These are phyloP conservation scores for Aphis gossypii DNA, from an alignment of 1,140 invertebrate species.

Conservation along the genomic window DNA sequence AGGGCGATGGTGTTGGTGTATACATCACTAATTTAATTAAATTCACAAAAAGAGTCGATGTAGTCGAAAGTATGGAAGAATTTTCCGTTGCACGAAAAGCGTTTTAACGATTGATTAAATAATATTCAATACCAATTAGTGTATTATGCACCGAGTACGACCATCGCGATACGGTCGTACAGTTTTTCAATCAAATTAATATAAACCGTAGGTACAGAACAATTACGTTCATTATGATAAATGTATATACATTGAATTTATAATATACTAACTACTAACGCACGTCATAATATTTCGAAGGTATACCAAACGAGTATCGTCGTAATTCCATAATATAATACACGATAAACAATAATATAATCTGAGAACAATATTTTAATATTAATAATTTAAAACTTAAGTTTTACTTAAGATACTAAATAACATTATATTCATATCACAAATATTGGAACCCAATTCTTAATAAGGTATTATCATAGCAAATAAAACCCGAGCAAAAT, in stretches of 20 bases:
- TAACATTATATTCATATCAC: neutral
- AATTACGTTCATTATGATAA: neutral
- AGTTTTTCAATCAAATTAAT: neutral
- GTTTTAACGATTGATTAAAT: slow-evolving; percentile 24
- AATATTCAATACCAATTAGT: neutral
- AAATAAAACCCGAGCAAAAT: neutral
- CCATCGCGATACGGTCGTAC: neutral
- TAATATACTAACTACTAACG: no score
- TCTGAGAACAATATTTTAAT: neutral
- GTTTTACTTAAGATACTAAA: neutral
- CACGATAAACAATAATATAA: neutral
- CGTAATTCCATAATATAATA: neutral
- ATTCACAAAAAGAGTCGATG: neutral
- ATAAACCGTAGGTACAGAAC: neutral
- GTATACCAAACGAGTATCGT: neutral
- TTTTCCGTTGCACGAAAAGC: neutral
- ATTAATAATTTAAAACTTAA: neutral
- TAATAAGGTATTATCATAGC: neutral
- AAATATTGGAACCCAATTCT: neutral
- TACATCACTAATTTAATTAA: neutral
- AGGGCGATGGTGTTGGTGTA: neutral
- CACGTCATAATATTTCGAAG: neutral
- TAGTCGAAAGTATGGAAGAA: neutral
- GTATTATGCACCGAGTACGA: neutral
- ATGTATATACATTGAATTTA: no score